Evolutionary conservation across 2,797 vertebrate genomes (phyloP), one percentile per base, ranked within the genome.

Genomic region (Tadarida brasiliensis): DNA sequence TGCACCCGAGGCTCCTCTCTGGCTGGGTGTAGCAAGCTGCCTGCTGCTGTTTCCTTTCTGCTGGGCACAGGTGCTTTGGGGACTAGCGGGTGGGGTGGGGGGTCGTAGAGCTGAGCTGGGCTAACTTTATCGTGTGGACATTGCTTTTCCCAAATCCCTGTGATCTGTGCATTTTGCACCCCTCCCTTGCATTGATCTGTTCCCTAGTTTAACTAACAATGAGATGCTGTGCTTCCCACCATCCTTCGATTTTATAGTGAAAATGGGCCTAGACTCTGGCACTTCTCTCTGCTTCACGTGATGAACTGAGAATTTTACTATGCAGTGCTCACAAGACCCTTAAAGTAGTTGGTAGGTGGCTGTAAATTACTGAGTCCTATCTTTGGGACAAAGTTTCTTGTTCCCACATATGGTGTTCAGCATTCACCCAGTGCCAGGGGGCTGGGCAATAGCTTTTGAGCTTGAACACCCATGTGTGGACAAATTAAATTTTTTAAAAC

Each of bases 171-270:
- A 68, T 90, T 91, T 91, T 30, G 12, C 84, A 65, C 81, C 91
- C 77, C 73, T 59, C 81, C 91, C 96, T 90, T 91, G 51, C 73
- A 71, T 94, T 94, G 96, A 81, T 96, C 94, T 95, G 74, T 94
- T 94, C 87, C 26, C 44, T 24, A 22, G 39, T 91, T 57, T 84
- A 90, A 89, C 96, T n/a, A 71, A 26, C 47, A 26, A 28, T 68
- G 87, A 85, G 44, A 54, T 49, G 15, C 11, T 51, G 54, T 59
- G 73, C 93, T 78, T 91, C 88, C 84, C 35, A 35, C 33, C 12
- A 0, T n/a, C 93, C 80, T 61, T 22, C 49, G 49, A 24, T 70
- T 92, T 93, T 82, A 63, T 30, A 51, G 74, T 95, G 77, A 77
- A 96, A 96, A 73, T 26, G 87, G 73, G 91, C 95, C 92, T 96